Base-by-base conservation (phyloP, 2,797 vertebrate genomes). In the Crossoptilon crossoptilon region DNA sequence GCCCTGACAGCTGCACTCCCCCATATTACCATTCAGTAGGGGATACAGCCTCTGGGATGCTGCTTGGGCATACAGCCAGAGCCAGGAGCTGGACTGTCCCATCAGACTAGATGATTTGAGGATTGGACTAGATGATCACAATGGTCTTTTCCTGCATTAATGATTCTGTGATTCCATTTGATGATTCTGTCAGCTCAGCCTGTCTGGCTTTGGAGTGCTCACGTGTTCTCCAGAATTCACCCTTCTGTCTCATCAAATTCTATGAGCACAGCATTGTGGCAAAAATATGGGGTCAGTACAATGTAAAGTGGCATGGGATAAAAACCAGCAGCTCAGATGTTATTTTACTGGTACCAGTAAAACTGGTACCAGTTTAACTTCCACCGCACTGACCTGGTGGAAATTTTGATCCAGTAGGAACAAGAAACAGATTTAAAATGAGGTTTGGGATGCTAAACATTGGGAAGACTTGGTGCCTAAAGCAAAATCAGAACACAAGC, bases 1-100 rank as follows among this genome's bases (percentile, higher is more conserved):
- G 51, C 55, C 56, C 89, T 94, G 92, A 87, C 67, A 80, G 24
- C 89, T 70, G 46, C 64, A 85, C 80, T 49, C 87, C 68, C 74
- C 83, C 29, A 0, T 66, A 29, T 85, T 71, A 62, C 84, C 90
- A 46, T 78, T 93, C 46, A 87, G 53, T 5, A 75, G 60, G 68
- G 4, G 12, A 63, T 41, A 33, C 43, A 87, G 85, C 66, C 58
- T 41, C 70, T 63, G 74, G 64, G 58, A 72, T 76, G 64, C 79
- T 81, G 51, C 64, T 91, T 74, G 64, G 74, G 84, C 1, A 0
- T 15, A 46, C 17, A 87, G 51, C 43, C 79, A 86, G 84, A 86
- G 10, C 46, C 60, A 29, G 60, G n/a, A 84, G 53, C 53, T 79
- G 83, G 17, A 16, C 39, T 74, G 14, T 63, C 72, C 69, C 29